Conservation (phyloP, 2,888 invertebrate species). For the Nycteola revayana region DNA sequence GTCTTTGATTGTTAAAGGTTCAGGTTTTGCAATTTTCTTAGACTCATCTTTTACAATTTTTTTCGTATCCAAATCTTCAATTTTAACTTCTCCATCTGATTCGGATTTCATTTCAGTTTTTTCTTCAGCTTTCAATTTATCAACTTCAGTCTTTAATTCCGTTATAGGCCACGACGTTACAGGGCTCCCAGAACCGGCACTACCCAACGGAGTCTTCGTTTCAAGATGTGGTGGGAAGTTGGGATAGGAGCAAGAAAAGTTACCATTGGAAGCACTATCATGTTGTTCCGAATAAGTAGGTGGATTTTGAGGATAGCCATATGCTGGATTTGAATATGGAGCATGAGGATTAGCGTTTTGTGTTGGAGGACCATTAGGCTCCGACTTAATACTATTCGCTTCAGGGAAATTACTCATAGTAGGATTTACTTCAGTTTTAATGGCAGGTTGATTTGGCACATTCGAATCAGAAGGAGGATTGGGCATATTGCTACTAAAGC, state of each 20-base stretch:
- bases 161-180: slow-evolving; percentile 70
- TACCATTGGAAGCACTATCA: slow-evolving; percentile 43
- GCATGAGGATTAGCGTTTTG: slow-evolving; percentile 33
- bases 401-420: slow-evolving; percentile 33
- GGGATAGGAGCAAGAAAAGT: slow-evolving; percentile 53
- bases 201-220: slow-evolving; percentile 66
- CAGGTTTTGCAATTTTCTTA: slow-evolving; percentile 40
- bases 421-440: slow-evolving; percentile 27
- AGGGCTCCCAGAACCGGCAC: slow-evolving; percentile 63
- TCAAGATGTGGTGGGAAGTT: slow-evolving; percentile 58
- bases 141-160: slow-evolving; percentile 69
- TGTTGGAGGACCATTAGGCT: slow-evolving; percentile 39
- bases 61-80: slow-evolving; percentile 75
- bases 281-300: slow-evolving; percentile 48
- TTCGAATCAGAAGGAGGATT: slow-evolving; percentile 35
- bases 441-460: slow-evolving; percentile 25
- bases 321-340: slow-evolving; percentile 48
- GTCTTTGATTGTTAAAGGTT: slow-evolving; percentile 35
- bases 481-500: slow-evolving; percentile 53
- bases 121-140: slow-evolving; percentile 70
- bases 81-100: slow-evolving; percentile 77
- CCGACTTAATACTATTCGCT: slow-evolving; percentile 45
- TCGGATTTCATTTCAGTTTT: slow-evolving; percentile 76
- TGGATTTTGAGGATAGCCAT: slow-evolving; percentile 53
- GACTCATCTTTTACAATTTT: slow-evolving; percentile 68